These are phyloP conservation scores for Trididemnum miniatum DNA, from an alignment of 23 tunicate genomes.

Conservation along the genomic window DNA sequence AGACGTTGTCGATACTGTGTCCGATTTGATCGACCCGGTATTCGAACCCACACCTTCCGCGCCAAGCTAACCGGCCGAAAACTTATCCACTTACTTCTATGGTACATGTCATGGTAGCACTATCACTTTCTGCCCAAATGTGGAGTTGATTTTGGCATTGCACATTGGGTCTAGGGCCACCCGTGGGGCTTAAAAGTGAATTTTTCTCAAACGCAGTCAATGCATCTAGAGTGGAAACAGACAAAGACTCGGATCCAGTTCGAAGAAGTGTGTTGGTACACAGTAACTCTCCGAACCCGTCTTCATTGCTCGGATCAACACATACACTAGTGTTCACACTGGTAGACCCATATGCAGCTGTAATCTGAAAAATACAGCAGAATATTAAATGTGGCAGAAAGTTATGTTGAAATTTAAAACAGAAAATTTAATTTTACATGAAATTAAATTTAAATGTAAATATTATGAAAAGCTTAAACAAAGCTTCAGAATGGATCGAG, in stretches of 20 bases:
- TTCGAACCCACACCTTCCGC: no score
- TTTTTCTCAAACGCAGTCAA: conserved; percentile 5
- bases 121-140: not conserved
- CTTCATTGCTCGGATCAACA: not conserved
- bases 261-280: not conserved
- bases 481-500: no score
- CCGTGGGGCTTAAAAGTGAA: not conserved
- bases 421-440: no score
- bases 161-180: conserved; percentile 16
- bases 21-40: no score
- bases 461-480: no score
- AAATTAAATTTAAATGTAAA: no score
- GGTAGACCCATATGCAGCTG: not conserved
- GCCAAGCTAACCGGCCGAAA: not conserved
- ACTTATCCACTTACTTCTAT: conserved; percentile 8
- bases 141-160: conserved; percentile 6
- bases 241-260: conserved; percentile 6
- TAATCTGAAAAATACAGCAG: not conserved
- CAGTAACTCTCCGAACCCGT: not conserved
- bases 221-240: not conserved
- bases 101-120: not conserved
- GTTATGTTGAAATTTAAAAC: no score
- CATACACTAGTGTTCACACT: not conserved
- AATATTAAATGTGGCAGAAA: no score
- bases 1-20: no score